Conservation (phyloP, 2,888 invertebrate species). For the Eudemis profundana region DNA sequence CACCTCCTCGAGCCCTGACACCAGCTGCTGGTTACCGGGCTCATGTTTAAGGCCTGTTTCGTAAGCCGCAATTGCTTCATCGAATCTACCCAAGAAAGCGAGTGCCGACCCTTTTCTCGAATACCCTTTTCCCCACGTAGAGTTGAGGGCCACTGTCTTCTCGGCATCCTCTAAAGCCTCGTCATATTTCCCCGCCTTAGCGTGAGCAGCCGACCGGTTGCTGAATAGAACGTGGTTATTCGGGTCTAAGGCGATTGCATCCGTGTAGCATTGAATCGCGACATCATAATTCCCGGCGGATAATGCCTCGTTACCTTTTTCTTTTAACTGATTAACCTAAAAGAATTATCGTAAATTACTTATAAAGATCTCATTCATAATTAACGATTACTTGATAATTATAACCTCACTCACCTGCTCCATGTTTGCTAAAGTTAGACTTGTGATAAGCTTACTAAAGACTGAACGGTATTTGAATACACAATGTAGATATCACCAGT, state of each 20-base stretch:
- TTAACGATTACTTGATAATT: constrained; percentile 52
- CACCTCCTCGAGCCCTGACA: constrained; percentile 88
- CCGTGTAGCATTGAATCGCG: constrained; percentile 91
- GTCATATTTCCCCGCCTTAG: constrained; percentile 90
- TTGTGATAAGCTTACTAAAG: constrained; percentile 43
- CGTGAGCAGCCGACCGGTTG: constrained; percentile 96
- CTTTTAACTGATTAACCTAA: constrained; percentile 93
- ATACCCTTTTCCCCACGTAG: constrained; percentile 95
- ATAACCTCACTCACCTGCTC: constrained; percentile 81
- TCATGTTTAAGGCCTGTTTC: constrained; percentile 88
- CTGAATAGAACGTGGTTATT: constrained; percentile 95
- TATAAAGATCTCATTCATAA: constrained; percentile 50
- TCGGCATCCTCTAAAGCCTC: constrained; percentile 94
- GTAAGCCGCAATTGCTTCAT: constrained; percentile 92
- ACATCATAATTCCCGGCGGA: constrained; percentile 91
- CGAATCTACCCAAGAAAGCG: constrained; percentile 89
- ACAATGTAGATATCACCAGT: constrained; percentile 24
- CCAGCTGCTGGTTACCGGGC: constrained; percentile 89
- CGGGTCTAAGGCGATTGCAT: constrained; percentile 92
- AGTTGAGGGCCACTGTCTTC: constrained; percentile 91
- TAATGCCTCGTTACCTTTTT: constrained; percentile 94
- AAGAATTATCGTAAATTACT: constrained; percentile 51
- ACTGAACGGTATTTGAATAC: constrained; percentile 40
- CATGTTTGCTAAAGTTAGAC: constrained; percentile 61
- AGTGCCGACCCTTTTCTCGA: constrained; percentile 95